Evolutionary conservation across 23 tunicate genomes (phyloP), one percentile per base, ranked within the genome.

Genomic region (Ascidia mentula): DNA sequence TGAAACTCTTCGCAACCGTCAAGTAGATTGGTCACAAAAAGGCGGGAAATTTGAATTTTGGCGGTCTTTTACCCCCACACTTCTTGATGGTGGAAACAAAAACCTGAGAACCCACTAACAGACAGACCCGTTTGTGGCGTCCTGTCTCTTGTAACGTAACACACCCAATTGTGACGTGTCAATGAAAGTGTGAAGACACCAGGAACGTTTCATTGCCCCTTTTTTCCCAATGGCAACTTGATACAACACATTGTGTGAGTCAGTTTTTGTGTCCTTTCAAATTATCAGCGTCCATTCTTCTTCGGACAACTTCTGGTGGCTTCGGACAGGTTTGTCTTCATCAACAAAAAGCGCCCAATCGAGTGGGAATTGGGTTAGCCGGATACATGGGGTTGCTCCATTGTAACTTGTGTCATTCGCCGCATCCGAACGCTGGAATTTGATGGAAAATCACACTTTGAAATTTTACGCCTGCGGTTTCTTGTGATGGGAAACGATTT

Each of bases 131-230:
- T 9, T 53, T 53, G 28, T 28, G 22, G 65, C 13, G 65, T 28
- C 24, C 65, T 53, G 65, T 53, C 65, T 53, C 22, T 53, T 53
- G 65, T 53, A 53, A 53, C 65, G 65, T 9, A 53, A 53, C 65
- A 53, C 65, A 53, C 28, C 24, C 24, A 53, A 53, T 53, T 53
- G 65, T 53, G 65, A 53, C 65, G 65, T 53, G 22, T 53, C 65
- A 53, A 53, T 53, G 65, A 53, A 53, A 53, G 65, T 53, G 65
- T 53, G 65, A 53, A 26, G 24, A 28, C 65, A 53, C 13, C 24
- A 53, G 22, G 24, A 28, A 20, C 65, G 65, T 28, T 53, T 53
- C 24, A 53, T 53, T 53, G 24, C 65, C 28, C 1, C 12, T 6
- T 5, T 26, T 28, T 28, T 53, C 28, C 28, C 22, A 26, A 28